A percentile compares a stretch with the other conserved stretches of the same genome.
Conservation (phyloP, 2,113 vertebrate species). For the Malurus melanocephalus region DNA sequence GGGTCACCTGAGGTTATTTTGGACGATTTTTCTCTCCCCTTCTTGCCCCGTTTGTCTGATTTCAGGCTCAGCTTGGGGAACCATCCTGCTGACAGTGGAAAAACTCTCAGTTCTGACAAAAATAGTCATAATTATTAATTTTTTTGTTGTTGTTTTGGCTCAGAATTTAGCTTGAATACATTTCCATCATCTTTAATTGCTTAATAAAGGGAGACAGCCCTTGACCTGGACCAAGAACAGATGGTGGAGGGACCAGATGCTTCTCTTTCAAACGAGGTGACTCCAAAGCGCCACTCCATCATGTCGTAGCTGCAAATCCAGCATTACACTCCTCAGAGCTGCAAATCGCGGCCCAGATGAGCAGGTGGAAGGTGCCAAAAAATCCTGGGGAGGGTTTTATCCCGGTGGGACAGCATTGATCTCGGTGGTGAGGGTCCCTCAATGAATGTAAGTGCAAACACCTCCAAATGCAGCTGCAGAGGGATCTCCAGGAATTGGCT, state of each 20-base stretch:
- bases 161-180: not conserved
- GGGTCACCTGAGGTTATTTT: not conserved
- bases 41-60: not conserved
- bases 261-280: not conserved
- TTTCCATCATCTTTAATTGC: not conserved
- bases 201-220: not conserved
- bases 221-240: conserved; percentile 3
- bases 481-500: not conserved
- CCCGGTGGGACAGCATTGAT: not conserved
- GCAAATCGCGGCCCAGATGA: not conserved
- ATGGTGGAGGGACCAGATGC: not conserved
- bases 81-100: not conserved
- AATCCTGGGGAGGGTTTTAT: not conserved
- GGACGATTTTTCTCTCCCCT: not conserved
- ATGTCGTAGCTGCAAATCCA: not conserved
- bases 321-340: not conserved
- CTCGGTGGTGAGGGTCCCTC: not conserved
- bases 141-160: fast-evolving
- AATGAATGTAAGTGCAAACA: not conserved
- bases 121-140: not conserved
- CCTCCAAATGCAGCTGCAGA: not conserved
- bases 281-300: not conserved
- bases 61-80: not conserved
- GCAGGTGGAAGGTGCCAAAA: not conserved
- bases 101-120: not conserved